phyloP scores from a whole-genome alignment of 2,888 invertebrate genomes.

The Deilephila elpenor region DNA sequence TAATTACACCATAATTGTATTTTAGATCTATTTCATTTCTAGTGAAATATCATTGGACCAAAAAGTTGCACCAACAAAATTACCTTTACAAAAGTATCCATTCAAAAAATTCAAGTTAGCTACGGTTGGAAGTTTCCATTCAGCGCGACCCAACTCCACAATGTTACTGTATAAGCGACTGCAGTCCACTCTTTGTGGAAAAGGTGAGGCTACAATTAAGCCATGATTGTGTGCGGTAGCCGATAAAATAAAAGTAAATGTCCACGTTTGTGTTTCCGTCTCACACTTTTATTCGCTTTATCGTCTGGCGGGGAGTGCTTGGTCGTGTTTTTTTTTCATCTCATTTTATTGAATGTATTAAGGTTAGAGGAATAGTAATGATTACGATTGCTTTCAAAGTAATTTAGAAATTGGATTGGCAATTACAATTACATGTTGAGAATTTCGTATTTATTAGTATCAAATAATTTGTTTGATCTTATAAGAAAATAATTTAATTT shows the following conservation, averaged over 20 bases:
- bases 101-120: not conserved
- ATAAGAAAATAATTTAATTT: no score
- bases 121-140: not conserved
- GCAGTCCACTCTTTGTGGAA: conserved; percentile 17
- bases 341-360: conserved; percentile 9
- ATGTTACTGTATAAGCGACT: not conserved
- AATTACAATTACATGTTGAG: no score
- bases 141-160: not conserved
- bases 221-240: conserved; percentile 24
- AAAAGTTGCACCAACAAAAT: not conserved
- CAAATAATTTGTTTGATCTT: no score
- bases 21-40: no score
- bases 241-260: conserved; percentile 27
- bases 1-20: no score
- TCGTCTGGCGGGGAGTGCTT: conserved; percentile 3
- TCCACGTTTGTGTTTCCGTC: conserved; percentile 26
- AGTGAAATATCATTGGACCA: no score
- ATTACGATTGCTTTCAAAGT: not conserved
- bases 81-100: not conserved
- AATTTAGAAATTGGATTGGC: not conserved
- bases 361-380: not conserved
- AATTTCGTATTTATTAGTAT: no score
- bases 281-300: conserved; percentile 26
- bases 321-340: not conserved
- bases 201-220: conserved; percentile 24